Evolutionary conservation across 2,888 invertebrate species (phyloP).

Genomic region (Eupsilia transversa): DNA sequence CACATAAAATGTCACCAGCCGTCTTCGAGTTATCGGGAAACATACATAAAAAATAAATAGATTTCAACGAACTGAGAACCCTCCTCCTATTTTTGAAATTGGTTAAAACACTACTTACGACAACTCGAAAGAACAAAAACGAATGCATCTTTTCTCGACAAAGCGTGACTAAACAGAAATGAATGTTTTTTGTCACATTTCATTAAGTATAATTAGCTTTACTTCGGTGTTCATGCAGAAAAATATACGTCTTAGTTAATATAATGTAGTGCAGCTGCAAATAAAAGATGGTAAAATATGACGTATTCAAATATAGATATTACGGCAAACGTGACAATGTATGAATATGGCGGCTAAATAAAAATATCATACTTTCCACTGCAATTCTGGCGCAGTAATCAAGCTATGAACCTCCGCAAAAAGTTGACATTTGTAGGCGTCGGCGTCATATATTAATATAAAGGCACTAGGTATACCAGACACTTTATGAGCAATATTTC

Average conservation of each 20-base stretch:
- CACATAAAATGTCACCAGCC: too few relatives aligned
- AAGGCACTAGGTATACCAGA: conserved; percentile 1
- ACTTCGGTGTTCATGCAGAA: background rate
- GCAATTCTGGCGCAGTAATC: conserved; percentile 21
- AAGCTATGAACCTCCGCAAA: conserved; percentile 18
- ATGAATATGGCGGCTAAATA: background rate
- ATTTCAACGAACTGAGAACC: background rate
- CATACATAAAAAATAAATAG: background rate
- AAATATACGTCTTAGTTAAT: background rate
- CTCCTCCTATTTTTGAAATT: background rate
- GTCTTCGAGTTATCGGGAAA: background rate
- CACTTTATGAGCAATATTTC: conserved; percentile 25
- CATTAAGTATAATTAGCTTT: background rate
- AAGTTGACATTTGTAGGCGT: conserved; percentile 14
- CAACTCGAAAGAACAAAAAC: background rate
- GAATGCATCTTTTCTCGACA: background rate
- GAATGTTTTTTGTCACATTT: background rate
- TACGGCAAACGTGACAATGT: background rate
- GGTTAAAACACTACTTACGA: background rate
- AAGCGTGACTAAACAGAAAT: background rate
- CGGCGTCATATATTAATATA: conserved; percentile 19
- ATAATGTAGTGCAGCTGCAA: background rate
- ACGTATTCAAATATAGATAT: background rate
- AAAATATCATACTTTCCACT: conserved; percentile 3
- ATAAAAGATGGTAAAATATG: background rate